phyloP scores from a whole-genome alignment of 2,888 invertebrate genomes.

The Biston stratarius region DNA sequence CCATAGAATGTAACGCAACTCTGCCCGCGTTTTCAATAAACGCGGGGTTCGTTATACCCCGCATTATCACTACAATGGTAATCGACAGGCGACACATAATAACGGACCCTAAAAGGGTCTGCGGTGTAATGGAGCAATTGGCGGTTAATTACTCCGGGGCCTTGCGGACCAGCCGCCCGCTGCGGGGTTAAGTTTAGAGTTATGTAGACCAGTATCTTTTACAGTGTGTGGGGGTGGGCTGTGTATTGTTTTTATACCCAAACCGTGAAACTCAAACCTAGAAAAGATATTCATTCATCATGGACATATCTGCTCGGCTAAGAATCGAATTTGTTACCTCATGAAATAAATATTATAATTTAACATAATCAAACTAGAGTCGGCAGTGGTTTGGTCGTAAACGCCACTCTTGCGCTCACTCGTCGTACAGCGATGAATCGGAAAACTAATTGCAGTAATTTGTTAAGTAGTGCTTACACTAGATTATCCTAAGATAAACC shows the following conservation, averaged over 20 bases:
- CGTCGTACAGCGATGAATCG: too few relatives aligned
- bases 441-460: too few relatives aligned
- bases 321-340: too few relatives aligned
- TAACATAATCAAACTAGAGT: too few relatives aligned
- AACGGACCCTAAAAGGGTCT: slow-evolving; percentile 65
- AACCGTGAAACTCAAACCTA: too few relatives aligned
- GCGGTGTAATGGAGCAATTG: slow-evolving; percentile 67
- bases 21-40: slow-evolving; percentile 45
- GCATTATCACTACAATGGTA: slow-evolving; percentile 62
- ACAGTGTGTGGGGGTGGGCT: neutral
- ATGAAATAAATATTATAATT: too few relatives aligned
- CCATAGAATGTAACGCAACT: slow-evolving; percentile 23
- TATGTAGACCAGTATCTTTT: slow-evolving; percentile 14
- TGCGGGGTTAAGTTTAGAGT: slow-evolving; percentile 23
- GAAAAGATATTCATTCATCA: too few relatives aligned
- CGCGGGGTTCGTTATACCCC: slow-evolving; percentile 26
- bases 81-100: slow-evolving; percentile 68
- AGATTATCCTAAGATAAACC: too few relatives aligned
- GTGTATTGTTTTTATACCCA: slow-evolving; percentile 1
- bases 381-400: too few relatives aligned
- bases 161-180: slow-evolving; percentile 14
- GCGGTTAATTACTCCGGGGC: slow-evolving; percentile 65
- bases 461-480: too few relatives aligned
- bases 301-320: too few relatives aligned
- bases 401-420: too few relatives aligned